phyloP scores from a whole-genome alignment of 2,888 invertebrate species.

The Drosophila kanekoi region DNA sequence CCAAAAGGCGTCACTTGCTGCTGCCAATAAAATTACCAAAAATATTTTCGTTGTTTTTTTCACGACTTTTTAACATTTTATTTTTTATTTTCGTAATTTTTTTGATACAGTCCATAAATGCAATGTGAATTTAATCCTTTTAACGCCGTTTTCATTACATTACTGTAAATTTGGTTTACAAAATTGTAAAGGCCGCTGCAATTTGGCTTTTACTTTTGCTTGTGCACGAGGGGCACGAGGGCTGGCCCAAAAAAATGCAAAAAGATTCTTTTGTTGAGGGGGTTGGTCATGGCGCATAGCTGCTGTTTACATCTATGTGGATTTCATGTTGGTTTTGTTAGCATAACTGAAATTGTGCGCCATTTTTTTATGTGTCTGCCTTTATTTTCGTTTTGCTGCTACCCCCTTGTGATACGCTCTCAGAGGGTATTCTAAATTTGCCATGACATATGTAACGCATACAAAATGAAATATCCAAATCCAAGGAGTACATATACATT shows the following conservation, averaged over 20 bases:
- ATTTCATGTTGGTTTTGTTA: slow-evolving; percentile 57
- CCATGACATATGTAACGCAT: no score
- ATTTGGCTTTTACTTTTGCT: slow-evolving; percentile 57
- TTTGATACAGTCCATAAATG: slow-evolving; percentile 50
- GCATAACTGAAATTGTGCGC: slow-evolving; percentile 68
- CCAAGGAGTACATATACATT: no score
- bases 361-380: slow-evolving; percentile 51
- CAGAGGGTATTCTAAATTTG: no score
- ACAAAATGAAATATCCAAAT: no score
- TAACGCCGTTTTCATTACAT: slow-evolving; percentile 79
- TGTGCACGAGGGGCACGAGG: slow-evolving; percentile 12
- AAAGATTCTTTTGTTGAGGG: slow-evolving; percentile 28
- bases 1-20: slow-evolving; percentile 24
- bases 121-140: slow-evolving; percentile 77
- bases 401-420: neutral
- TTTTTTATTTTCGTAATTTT: slow-evolving; percentile 7
- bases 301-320: slow-evolving; percentile 61
- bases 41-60: slow-evolving; percentile 18
- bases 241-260: slow-evolving; percentile 22
- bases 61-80: neutral
- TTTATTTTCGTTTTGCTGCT: slow-evolving; percentile 42
- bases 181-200: slow-evolving; percentile 61
- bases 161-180: slow-evolving; percentile 70
- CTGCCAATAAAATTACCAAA: slow-evolving; percentile 39
- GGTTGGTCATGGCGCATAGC: slow-evolving; percentile 32